These are phyloP conservation scores for Wasmannia auropunctata DNA, from an alignment of 1,140 invertebrate genomes.

Conservation along the genomic window DNA sequence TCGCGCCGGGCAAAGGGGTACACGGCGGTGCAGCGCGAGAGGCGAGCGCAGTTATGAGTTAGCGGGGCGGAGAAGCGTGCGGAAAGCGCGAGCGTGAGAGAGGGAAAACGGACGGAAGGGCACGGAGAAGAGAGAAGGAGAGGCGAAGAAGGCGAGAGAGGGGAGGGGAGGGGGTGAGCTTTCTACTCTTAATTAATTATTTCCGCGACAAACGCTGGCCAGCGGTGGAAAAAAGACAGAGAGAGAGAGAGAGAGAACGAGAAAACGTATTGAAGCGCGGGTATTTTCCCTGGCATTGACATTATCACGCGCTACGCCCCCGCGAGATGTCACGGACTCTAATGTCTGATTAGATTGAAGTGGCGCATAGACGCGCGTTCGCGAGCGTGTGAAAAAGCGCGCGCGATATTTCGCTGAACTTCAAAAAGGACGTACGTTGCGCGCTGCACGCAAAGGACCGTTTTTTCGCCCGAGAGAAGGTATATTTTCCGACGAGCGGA, in stretches of 20 bases:
- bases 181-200: slow-evolving; percentile 77
- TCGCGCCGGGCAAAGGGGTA: slow-evolving; percentile 61
- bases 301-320: background rate
- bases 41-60: slow-evolving; percentile 63
- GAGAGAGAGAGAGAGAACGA: slow-evolving; percentile 1
- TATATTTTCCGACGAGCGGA: background rate
- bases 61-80: background rate
- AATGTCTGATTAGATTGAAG: slow-evolving; percentile 8
- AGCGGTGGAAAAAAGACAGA: slow-evolving; percentile 38
- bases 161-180: slow-evolving; percentile 19
- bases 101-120: slow-evolving; percentile 1
- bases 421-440: background rate
- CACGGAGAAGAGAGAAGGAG: background rate
- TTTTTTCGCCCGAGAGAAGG: slow-evolving; percentile 5
- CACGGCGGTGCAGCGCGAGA: slow-evolving; percentile 35
- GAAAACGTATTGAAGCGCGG: background rate
- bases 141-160: background rate
- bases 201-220: slow-evolving; percentile 73
- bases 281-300: slow-evolving; percentile 29
- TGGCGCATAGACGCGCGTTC: background rate
- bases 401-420: background rate
- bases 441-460: too few relatives aligned
- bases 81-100: slow-evolving; percentile 8
- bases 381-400: background rate
- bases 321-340: background rate